Percentiles rank a stretch among this genome's conserved stretches.
These are phyloP conservation scores for Acleris sparsana DNA, from an alignment of 2,888 invertebrate genomes.

Conservation along the genomic window DNA sequence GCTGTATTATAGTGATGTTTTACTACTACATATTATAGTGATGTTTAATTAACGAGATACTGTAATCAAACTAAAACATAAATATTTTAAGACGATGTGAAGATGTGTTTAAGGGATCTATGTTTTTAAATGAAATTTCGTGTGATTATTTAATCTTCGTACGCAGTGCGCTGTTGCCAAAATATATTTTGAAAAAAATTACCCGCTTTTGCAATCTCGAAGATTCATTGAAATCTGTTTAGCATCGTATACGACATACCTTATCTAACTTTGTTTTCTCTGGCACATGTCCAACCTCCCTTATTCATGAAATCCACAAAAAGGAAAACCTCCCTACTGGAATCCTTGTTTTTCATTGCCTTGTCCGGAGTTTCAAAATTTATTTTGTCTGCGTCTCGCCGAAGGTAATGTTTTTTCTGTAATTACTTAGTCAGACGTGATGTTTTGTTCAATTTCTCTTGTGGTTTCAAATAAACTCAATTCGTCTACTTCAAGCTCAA, in stretches of 20 bases:
- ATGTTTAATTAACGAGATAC: no score
- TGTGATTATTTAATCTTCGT: background rate
- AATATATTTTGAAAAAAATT: no score
- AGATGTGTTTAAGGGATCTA: no score
- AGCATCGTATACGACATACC: conserved; percentile 8
- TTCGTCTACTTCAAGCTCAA: no score
- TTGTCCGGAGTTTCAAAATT: conserved; percentile 43
- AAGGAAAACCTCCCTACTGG: conserved; percentile 20
- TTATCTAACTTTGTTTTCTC: conserved; percentile 23
- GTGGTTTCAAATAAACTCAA: background rate
- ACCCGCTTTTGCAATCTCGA: conserved; percentile 1
- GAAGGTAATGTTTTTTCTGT: conserved; percentile 36
- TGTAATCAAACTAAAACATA: no score
- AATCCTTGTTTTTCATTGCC: conserved; percentile 38
- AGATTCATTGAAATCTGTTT: conserved; percentile 16
- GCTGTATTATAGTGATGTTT: no score
- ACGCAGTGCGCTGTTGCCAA: background rate
- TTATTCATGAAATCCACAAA: conserved; percentile 44
- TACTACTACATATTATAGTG: no score
- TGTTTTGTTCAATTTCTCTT: conserved; percentile 4
- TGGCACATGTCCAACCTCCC: conserved; percentile 51
- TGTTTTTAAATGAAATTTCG: background rate
- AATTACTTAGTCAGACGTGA: conserved; percentile 15
- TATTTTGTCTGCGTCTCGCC: conserved; percentile 42
- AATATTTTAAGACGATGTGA: no score